phyloP scores from a whole-genome alignment of 2,888 invertebrate species.

The Acheta domesticus region DNA sequence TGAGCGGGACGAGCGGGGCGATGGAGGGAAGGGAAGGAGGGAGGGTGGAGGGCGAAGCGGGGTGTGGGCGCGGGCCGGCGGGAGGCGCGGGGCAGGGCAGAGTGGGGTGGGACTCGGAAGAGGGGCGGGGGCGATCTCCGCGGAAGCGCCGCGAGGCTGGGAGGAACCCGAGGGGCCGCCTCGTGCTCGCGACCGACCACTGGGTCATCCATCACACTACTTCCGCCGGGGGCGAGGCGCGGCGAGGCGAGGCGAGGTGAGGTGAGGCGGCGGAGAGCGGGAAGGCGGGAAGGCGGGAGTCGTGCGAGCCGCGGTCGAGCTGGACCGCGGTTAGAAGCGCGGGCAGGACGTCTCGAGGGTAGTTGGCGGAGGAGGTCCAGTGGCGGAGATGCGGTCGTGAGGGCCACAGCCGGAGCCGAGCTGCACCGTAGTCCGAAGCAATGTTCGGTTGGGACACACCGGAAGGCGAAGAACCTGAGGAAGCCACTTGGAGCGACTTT shows the following conservation, averaged over 20 bases:
- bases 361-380: neutral
- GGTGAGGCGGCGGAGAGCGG: too few species aligned
- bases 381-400: neutral
- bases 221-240: neutral
- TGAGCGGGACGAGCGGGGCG: conserved; percentile 1
- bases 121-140: conserved; percentile 11
- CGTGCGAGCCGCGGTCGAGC: neutral
- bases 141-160: neutral
- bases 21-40: neutral
- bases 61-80: too few species aligned
- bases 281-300: too few species aligned
- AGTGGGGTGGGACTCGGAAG: neutral
- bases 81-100: conserved; percentile 11
- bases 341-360: neutral
- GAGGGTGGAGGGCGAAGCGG: conserved; percentile 19
- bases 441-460: conserved; percentile 34
- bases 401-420: conserved; percentile 19
- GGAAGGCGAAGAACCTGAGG: conserved; percentile 27
- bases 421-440: neutral
- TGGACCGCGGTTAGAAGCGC: neutral
- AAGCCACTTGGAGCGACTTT: conserved; percentile 45
- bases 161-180: neutral
- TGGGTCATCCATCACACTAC: neutral
- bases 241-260: neutral
- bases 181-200: neutral